Base-by-base conservation (phyloP, 2,888 invertebrate species). In the Cryptocephalus moraei region DNA sequence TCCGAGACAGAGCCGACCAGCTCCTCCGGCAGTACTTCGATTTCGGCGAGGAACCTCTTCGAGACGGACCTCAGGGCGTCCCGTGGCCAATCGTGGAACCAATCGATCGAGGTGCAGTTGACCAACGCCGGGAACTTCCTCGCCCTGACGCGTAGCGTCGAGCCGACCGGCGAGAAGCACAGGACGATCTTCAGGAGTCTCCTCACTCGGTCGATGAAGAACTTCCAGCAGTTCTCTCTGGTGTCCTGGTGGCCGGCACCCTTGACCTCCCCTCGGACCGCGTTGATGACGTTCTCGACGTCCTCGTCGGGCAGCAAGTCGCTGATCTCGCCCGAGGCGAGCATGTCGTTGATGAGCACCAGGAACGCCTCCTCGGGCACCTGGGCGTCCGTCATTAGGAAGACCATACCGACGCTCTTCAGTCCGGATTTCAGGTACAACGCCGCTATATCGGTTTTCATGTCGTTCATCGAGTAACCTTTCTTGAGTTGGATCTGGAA, bases 51-150 rank as follows among this genome's bases (percentile, higher is more conserved):
- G 68, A 95, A 95, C 50, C 86, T 75, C 55, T 76, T 77, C 9
- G 93, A 91, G 1, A 96, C 95, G 33, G 92, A 92, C 53, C 86
- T 79, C 60, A 96, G 73, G 32, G 95, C 95, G 64, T 92, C 87
- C 62, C 81, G 79, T 0, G 95, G 95, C 95, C 95, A 96, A 64
- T 93, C 91, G 67, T 95, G 93, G 72, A 95, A 95, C 94, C 95
- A 95, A 70, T 95, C 86, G 55, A 95, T 93, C 11, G 89, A 82
- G 0, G 93, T 91, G 65, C 92, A 92, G 73, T 90, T 95, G 11
- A 91, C 87, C 33, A 96, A 73, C 0, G 95, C 92, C 0, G 95
- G 95, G 73, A 96, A 96, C 70, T 94, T 92, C 45, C 95, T 79
- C 4, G 89, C 86, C 46, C 95, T 79, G 11, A 91, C 75, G 44